phyloP scores from a whole-genome alignment of 2,113 vertebrate genomes.

The Centropristis striata region DNA sequence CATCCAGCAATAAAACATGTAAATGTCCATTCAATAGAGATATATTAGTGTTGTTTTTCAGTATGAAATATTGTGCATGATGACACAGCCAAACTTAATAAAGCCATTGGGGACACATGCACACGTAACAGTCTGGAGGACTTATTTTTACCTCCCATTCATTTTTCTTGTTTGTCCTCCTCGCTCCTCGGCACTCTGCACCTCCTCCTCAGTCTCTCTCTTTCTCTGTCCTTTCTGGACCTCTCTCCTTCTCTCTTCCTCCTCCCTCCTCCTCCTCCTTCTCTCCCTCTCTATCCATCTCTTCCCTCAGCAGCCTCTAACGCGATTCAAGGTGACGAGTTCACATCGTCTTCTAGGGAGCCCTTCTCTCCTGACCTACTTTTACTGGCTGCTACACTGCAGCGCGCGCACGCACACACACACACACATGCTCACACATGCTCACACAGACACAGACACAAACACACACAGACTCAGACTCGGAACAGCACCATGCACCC shows the following conservation, averaged over 20 bases:
- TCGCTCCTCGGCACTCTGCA: background rate
- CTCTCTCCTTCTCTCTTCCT: slow-evolving; percentile 3
- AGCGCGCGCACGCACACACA: slow-evolving; percentile 10
- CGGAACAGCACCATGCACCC: background rate
- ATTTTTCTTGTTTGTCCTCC: slow-evolving; percentile 28
- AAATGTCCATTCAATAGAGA: background rate
- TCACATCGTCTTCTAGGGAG: slow-evolving; percentile 87
- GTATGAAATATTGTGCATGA: background rate
- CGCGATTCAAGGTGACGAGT: slow-evolving; percentile 91
- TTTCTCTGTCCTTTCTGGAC: slow-evolving; percentile 5
- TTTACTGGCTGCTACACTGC: slow-evolving; percentile 75
- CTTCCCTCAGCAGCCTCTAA: slow-evolving; percentile 75
- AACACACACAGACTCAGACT: background rate
- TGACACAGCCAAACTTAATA: background rate
- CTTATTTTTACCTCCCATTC: background rate
- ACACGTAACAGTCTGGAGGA: background rate
- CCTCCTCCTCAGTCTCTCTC: slow-evolving; percentile 5
- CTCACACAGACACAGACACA: slow-evolving; percentile 5
- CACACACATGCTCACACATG: slow-evolving; percentile 22
- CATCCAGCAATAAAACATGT: background rate
- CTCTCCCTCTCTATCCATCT: slow-evolving; percentile 54
- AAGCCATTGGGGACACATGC: background rate
- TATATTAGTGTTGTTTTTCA: background rate
- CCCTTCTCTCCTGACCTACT: slow-evolving; percentile 91
- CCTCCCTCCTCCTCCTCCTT: slow-evolving; percentile 14